Conservation (phyloP, 2,888 invertebrate genomes). For the Bimastos eiseni region DNA sequence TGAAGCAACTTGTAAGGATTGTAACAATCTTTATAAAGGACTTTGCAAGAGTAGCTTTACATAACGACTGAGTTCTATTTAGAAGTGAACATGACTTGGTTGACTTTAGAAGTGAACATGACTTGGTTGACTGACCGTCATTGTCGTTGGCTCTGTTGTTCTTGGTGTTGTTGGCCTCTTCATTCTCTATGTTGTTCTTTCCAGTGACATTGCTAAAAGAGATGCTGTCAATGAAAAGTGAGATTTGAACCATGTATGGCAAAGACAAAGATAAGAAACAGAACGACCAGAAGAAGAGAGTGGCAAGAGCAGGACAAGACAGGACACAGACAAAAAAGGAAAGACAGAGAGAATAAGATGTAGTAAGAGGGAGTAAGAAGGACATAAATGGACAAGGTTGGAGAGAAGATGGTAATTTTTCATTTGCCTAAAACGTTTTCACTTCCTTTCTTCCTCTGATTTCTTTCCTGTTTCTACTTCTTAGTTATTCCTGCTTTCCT, state of each 20-base stretch:
- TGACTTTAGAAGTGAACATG: not conserved
- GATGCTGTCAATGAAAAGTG: constrained; percentile 51
- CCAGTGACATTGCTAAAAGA: constrained; percentile 56
- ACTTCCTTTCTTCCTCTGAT: not conserved
- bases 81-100: not conserved
- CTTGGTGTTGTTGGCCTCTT: constrained; percentile 40
- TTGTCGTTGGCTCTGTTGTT: constrained; percentile 30
- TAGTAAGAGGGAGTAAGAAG: not conserved
- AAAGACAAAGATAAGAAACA: too few species aligned
- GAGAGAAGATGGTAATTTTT: not conserved
- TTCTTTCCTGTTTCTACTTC: not conserved
- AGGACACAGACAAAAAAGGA: too few species aligned
- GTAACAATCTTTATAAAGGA: too few species aligned
- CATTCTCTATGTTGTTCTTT: constrained; percentile 53
- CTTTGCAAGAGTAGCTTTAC: not conserved
- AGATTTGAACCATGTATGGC: constrained; percentile 24
- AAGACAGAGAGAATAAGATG: not conserved
- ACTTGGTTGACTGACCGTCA: not conserved
- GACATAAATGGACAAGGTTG: not conserved
- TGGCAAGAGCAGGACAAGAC: not conserved
- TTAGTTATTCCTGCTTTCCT: not conserved
- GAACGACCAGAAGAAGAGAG: not conserved
- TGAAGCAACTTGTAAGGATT: too few species aligned
- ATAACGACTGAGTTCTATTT: not conserved
- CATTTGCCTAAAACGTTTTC: not conserved